phyloP scores from a whole-genome alignment of 2,888 invertebrate genomes.

The Trilocha varians region DNA sequence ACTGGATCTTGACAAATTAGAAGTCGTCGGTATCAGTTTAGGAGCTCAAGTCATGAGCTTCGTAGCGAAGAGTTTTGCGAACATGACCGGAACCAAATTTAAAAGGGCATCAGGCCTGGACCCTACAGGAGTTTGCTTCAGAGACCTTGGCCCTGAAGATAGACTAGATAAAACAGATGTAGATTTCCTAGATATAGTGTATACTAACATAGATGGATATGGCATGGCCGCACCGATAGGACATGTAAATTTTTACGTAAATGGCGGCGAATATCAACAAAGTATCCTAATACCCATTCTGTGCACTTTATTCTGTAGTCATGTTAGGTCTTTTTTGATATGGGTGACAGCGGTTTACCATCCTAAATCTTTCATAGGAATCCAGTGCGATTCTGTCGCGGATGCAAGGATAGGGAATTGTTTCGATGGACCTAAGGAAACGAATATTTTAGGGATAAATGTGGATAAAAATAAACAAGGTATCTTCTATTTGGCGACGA shows the following conservation, averaged over 20 bases:
- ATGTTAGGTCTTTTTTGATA: constrained; percentile 11
- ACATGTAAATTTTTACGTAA: constrained; percentile 24
- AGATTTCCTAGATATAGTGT: constrained; percentile 16
- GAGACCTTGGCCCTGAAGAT: constrained; percentile 13
- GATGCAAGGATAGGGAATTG: constrained; percentile 21
- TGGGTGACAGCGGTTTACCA: constrained; percentile 20
- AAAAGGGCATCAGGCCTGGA: constrained; percentile 17
- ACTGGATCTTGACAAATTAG: constrained; percentile 15
- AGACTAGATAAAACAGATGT: constrained; percentile 20
- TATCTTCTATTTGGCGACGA: constrained; percentile 27
- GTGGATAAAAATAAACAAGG: constrained; percentile 23
- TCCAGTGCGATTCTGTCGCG: constrained; percentile 22
- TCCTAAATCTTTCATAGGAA: constrained; percentile 19
- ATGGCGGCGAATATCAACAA: constrained; percentile 25
- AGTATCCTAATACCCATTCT: background rate
- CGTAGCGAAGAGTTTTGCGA: constrained; percentile 19
- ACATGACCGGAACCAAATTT: constrained; percentile 17
- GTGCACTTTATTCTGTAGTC: constrained; percentile 11
- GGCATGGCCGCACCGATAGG: constrained; percentile 20
- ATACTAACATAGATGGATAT: constrained; percentile 18
- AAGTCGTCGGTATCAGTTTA: constrained; percentile 18
- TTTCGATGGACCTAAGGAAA: constrained; percentile 18
- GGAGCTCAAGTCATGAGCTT: constrained; percentile 23
- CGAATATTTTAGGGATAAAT: constrained; percentile 13
- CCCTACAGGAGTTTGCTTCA: constrained; percentile 23